A percentile compares a stretch with the other conserved stretches of the same genome.
phyloP scores from a whole-genome alignment of 2,113 vertebrate species.

The Lichenostomus cassidix region DNA sequence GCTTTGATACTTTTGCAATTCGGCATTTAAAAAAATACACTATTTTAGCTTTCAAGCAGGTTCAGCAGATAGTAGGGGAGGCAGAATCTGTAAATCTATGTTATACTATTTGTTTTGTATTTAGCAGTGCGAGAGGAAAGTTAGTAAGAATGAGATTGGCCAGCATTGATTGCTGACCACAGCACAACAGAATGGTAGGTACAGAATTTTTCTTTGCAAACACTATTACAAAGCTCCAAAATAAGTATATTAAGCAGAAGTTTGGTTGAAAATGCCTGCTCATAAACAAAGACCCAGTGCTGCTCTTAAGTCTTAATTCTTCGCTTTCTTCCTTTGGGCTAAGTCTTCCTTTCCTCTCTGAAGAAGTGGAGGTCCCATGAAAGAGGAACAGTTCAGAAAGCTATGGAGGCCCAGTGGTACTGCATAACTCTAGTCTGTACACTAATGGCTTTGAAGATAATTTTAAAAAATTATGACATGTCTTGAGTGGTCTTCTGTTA shows the following conservation, averaged over 20 bases:
- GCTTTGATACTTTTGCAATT: not conserved
- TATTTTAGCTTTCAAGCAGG: not conserved
- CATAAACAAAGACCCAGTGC: not conserved
- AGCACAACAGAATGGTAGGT: not conserved
- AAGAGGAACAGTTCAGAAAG: not conserved
- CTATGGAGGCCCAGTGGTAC: accelerated
- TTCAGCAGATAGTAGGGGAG: not conserved
- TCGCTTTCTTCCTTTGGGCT: not conserved
- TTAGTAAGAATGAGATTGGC: not conserved
- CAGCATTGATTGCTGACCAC: not conserved
- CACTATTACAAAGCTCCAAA: not conserved
- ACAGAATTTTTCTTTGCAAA: not conserved
- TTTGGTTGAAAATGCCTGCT: not conserved
- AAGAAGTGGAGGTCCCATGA: not conserved
- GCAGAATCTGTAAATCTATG: not conserved
- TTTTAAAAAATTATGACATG: not conserved
- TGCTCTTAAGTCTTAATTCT: not conserved
- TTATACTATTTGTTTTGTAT: not conserved
- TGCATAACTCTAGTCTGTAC: not conserved
- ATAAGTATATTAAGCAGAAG: not conserved
- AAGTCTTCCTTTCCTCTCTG: not conserved
- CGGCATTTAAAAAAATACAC: not conserved
- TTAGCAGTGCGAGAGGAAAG: not conserved
- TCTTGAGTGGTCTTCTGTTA: not conserved
- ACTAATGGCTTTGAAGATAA: not conserved